Evolutionary conservation across 2,113 vertebrate genomes (phyloP), one percentile per base, ranked within the genome.

Genomic region (Formicarius rufipectus): DNA sequence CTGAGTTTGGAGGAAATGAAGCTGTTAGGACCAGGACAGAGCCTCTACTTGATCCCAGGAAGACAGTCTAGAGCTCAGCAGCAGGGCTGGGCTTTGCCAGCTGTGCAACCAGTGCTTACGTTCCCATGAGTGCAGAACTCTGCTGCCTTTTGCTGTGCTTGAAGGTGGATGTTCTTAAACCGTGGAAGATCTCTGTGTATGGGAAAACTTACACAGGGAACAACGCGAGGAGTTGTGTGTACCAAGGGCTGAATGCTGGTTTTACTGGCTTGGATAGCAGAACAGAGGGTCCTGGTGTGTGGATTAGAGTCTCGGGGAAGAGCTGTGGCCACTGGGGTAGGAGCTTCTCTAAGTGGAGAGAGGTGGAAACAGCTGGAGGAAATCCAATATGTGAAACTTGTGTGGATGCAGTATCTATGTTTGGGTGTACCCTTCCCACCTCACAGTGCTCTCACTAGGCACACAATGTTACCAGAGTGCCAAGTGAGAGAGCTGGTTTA

Each of bases 171-270:
- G 62, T 28, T 79, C 11, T 21, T 27, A 31, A 14, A 9, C 15
- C 1, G 0, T 15, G 16, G 44, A 37, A 52, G 31, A 20, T 44
- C 12, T 71, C 5, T 7, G 2, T 7, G 9, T 37, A 1, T n/a
- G 37, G 53, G 22, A 66, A 44, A 33, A 20, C 6, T 3, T 30
- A 8, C 18, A 3, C 0, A 0, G 27, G 8, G 14, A 18, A 17
- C 12, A 33, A 1, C 4, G 1, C 7, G 20, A 53, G 18, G 58
- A 39, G 9, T 14, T 47, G 27, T 44, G n/a, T 44, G 63, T 56
- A 9, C 37, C 25, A 17, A 40, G 37, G 68, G 15, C 21, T 3
- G 1, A 69, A 9, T 1, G 4, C 35, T 75, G 71, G 20, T 64
- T 79, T 78, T 37, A 35, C 18, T 12, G 60, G 19, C 16, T 56